Conservation (phyloP, 2,113 vertebrate species). For the Caloenas nicobarica region DNA sequence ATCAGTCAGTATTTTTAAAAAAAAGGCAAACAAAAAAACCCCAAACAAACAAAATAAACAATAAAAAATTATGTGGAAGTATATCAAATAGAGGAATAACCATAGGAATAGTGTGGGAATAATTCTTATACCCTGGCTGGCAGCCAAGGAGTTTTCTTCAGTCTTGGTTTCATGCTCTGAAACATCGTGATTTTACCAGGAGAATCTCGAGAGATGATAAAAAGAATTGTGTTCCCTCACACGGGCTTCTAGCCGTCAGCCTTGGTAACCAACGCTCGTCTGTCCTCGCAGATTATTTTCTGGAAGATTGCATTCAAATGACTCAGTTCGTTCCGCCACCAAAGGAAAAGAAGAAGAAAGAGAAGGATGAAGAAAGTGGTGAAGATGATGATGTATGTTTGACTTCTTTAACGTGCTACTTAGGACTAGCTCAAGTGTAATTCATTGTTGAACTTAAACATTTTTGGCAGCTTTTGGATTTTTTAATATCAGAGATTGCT, state of each 20-base stretch:
- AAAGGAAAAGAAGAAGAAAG: conserved; percentile 91
- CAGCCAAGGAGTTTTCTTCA: background rate
- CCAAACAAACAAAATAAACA: background rate
- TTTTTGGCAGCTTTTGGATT: background rate
- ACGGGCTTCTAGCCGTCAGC: background rate
- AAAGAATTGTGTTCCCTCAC: background rate
- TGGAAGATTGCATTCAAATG: conserved; percentile 98
- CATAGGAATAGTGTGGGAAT: background rate
- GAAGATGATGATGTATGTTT: conserved; percentile 88
- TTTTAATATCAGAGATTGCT: background rate
- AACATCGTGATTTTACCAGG: background rate
- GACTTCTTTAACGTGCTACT: background rate
- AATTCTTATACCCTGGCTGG: background rate
- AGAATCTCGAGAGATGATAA: background rate
- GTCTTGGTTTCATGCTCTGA: background rate
- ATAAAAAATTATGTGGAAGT: background rate
- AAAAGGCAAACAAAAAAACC: too few species aligned
- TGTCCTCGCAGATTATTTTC: conserved; percentile 88
- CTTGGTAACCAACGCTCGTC: background rate
- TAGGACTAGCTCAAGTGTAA: background rate
- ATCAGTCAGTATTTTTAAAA: background rate
- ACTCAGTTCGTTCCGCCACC: conserved; percentile 90
- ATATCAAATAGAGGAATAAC: background rate
- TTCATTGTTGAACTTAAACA: background rate
- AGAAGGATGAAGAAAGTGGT: conserved; percentile 90